phyloP scores from a whole-genome alignment of 2,888 invertebrate species.

The Drosophila demipolita region DNA sequence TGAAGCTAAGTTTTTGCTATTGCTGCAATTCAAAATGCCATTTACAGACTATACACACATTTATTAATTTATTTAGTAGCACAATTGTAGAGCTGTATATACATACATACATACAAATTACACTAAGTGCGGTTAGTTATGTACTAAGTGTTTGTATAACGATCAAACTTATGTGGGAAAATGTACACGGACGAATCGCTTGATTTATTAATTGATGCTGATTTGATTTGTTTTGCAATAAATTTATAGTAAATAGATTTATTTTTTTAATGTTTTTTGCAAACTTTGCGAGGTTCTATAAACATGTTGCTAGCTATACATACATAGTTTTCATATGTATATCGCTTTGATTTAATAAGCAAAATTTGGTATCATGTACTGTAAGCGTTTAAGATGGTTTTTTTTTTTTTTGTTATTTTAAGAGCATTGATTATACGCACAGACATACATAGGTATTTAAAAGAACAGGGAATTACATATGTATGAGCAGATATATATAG shows the following conservation, averaged over 20 bases:
- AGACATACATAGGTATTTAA: slow-evolving; percentile 38
- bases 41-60: slow-evolving; percentile 53
- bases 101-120: slow-evolving; percentile 26
- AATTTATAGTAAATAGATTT: slow-evolving; percentile 15
- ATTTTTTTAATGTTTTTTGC: slow-evolving; percentile 34
- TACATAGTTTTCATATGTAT: slow-evolving; percentile 55
- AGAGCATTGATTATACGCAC: slow-evolving; percentile 40
- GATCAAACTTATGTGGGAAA: slow-evolving; percentile 26
- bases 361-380: slow-evolving; percentile 62
- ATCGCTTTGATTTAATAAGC: slow-evolving; percentile 25
- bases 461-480: slow-evolving; percentile 22
- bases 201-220: slow-evolving; percentile 1
- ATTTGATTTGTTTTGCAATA: slow-evolving; percentile 5
- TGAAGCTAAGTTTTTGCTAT: slow-evolving; percentile 27
- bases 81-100: slow-evolving; percentile 13
- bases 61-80: slow-evolving; percentile 4
- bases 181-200: slow-evolving; percentile 36
- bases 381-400: slow-evolving; percentile 66
- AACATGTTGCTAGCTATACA: slow-evolving; percentile 84
- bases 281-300: slow-evolving; percentile 63
- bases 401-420: slow-evolving; percentile 2
- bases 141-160: slow-evolving; percentile 26
- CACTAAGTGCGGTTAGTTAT: slow-evolving; percentile 32
- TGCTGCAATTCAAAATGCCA: slow-evolving; percentile 24
- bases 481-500: slow-evolving; percentile 33